A percentile compares a stretch with the other conserved stretches of the same genome.
These are phyloP conservation scores for Scaeva pyrastri DNA, from an alignment of 2,888 invertebrate species.

Conservation along the genomic window DNA sequence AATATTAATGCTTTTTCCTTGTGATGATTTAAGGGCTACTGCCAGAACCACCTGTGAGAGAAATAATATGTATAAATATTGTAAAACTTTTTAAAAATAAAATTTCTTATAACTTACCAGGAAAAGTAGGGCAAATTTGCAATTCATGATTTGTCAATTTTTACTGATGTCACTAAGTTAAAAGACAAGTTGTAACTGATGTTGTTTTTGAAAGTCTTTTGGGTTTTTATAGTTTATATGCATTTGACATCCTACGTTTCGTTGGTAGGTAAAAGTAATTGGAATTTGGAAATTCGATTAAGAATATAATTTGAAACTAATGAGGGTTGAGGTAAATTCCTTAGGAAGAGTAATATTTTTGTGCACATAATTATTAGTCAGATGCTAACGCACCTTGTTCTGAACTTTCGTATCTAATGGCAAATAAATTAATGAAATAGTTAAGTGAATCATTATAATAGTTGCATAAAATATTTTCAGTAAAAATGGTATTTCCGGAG, in stretches of 20 bases:
- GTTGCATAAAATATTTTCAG: not conserved
- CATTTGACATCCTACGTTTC: too few relatives aligned
- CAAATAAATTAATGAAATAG: not conserved
- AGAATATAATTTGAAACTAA: constrained; percentile 57
- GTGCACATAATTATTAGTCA: not conserved
- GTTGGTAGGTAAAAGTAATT: not conserved
- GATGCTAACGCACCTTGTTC: not conserved
- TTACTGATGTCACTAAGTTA: constrained; percentile 12
- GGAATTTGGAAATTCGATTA: not conserved
- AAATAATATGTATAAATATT: not conserved
- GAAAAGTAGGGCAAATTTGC: constrained; percentile 57
- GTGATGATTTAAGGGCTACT: constrained; percentile 35
- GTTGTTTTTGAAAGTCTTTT: constrained; percentile 1
- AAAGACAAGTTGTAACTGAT: constrained; percentile 59
- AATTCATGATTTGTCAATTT: constrained; percentile 41
- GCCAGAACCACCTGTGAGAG: constrained; percentile 43
- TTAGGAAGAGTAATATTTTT: not conserved
- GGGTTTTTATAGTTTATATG: constrained; percentile 56
- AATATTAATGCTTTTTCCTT: constrained; percentile 31
- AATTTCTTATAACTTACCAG: constrained; percentile 37
- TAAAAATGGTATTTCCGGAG: too few relatives aligned
- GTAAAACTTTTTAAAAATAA: not conserved
- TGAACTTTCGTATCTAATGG: not conserved
- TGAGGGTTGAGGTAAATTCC: not conserved
- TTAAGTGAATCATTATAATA: not conserved